phyloP scores from a whole-genome alignment of 1,140 invertebrate species.

The Drosophila mayri region DNA sequence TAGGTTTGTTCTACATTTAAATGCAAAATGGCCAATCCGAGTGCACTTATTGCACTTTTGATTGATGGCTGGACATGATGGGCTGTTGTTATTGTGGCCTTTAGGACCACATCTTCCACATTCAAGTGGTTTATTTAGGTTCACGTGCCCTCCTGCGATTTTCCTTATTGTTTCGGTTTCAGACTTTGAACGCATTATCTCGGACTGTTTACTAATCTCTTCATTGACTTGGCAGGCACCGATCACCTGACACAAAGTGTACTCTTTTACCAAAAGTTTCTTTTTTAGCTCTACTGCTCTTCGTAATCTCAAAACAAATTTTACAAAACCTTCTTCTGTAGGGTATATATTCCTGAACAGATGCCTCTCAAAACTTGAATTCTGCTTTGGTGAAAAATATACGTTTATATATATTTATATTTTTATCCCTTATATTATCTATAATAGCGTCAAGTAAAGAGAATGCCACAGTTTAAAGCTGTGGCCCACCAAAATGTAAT shows the following conservation, averaged over 20 bases:
- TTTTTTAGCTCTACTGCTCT: neutral
- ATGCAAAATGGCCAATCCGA: conserved; percentile 10
- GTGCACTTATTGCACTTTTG: conserved; percentile 4
- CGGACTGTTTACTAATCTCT: neutral
- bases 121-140: neutral
- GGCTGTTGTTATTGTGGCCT: neutral
- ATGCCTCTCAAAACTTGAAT: conserved; percentile 6
- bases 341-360: conserved; percentile 2
- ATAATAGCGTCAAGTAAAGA: no score
- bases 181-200: conserved; percentile 2
- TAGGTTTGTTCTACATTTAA: conserved; percentile 8
- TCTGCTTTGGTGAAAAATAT: conserved; percentile 1
- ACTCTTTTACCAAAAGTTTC: conserved; percentile 21
- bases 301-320: neutral
- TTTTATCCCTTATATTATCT: neutral
- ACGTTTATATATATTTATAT: neutral
- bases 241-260: conserved; percentile 2
- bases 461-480: neutral
- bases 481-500: neutral
- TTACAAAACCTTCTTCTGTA: neutral
- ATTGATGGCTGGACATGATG: conserved; percentile 9
- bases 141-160: neutral
- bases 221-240: conserved; percentile 3
- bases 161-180: conserved; percentile 4
- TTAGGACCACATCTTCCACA: conserved; percentile 3